Evolutionary conservation across 1,140 invertebrate species (phyloP).

Genomic region (Euura lappo): DNA sequence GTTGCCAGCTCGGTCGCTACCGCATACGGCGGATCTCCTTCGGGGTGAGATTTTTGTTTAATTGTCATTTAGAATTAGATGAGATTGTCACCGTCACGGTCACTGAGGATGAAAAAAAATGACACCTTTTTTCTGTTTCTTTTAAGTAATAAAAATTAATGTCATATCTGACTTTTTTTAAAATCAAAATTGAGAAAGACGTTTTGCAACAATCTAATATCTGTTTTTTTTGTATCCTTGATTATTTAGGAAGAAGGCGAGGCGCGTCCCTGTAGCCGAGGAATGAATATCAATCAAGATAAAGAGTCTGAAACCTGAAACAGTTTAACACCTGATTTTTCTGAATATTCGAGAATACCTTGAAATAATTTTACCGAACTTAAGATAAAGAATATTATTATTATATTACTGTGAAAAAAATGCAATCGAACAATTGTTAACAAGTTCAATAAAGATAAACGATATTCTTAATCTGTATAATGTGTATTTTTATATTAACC

Average conservation of each 20-base stretch:
- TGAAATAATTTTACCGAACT: neutral
- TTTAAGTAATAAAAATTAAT: no score
- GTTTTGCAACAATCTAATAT: no score
- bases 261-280: neutral
- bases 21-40: conserved; percentile 55
- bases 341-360: neutral
- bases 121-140: no score
- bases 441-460: no score
- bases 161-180: no score
- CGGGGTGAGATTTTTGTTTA: conserved; percentile 32
- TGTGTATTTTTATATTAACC: no score
- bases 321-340: neutral
- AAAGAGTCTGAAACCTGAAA: neutral
- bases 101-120: neutral
- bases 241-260: neutral
- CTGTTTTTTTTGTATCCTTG: neutral
- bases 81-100: neutral
- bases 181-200: no score
- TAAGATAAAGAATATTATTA: neutral
- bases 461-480: no score
- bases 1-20: conserved; percentile 61
- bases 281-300: neutral
- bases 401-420: no score
- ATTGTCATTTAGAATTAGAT: neutral
- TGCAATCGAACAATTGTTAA: no score